These are phyloP conservation scores for Pachypanchax playfairii DNA, from an alignment of 2,113 vertebrate genomes.

Conservation along the genomic window DNA sequence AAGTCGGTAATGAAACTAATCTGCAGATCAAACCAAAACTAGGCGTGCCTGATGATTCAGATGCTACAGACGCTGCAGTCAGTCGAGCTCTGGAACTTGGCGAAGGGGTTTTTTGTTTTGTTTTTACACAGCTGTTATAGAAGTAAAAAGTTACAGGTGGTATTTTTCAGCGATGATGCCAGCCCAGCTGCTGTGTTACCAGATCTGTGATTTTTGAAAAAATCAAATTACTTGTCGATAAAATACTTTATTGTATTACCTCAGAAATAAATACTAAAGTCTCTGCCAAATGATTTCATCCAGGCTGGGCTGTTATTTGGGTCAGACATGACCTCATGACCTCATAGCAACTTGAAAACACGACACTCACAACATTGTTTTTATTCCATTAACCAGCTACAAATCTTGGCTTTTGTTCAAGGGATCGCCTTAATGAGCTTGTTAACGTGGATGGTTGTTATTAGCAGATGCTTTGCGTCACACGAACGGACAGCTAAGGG, in stretches of 20 bases:
- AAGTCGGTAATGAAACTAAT: constrained; percentile 43
- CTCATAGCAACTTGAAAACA: constrained; percentile 26
- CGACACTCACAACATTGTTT: constrained; percentile 16
- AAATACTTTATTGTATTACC: neutral
- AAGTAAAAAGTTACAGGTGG: constrained; percentile 6
- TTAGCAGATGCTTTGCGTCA: neutral
- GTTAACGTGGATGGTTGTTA: constrained; percentile 5
- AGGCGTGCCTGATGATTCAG: constrained; percentile 41
- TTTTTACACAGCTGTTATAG: neutral
- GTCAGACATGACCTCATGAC: constrained; percentile 26
- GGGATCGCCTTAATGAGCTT: neutral
- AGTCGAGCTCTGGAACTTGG: constrained; percentile 11
- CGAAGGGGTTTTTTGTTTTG: neutral
- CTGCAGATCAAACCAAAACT: constrained; percentile 6
- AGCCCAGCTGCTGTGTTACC: too few relatives aligned
- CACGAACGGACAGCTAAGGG: neutral
- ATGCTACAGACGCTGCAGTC: constrained; percentile 24
- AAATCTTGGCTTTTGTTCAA: constrained; percentile 16
- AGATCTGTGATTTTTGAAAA: too few relatives aligned
- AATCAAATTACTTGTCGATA: neutral
- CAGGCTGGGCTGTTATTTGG: constrained; percentile 25
- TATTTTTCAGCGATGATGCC: neutral
- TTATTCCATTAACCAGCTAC: constrained; percentile 43
- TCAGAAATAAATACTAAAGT: neutral
- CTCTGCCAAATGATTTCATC: constrained; percentile 23